Percentiles rank a stretch among this genome's conserved stretches.
These are phyloP conservation scores for Anthoscopus minutus DNA, from an alignment of 2,113 vertebrate species.

Conservation along the genomic window DNA sequence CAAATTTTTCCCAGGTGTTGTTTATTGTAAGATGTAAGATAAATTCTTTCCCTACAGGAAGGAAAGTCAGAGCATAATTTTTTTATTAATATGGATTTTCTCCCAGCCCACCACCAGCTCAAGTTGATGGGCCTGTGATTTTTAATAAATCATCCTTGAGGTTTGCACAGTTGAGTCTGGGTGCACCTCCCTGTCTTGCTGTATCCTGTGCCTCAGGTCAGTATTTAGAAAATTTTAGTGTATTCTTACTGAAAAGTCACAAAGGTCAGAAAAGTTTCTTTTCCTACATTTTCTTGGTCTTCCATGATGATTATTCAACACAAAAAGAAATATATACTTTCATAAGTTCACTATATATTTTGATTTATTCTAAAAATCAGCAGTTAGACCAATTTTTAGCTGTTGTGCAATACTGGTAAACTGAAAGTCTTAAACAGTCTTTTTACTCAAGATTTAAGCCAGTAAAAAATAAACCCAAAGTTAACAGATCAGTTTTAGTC, in stretches of 20 bases:
- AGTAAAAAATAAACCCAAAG: background rate
- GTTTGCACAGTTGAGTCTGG: background rate
- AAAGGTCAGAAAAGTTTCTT: background rate
- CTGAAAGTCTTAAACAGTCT: background rate
- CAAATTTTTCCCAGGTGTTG: background rate
- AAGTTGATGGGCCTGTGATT: too few species aligned
- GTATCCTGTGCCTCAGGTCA: background rate
- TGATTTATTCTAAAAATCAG: background rate
- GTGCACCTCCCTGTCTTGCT: background rate
- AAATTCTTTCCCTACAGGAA: background rate
- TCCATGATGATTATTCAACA: background rate
- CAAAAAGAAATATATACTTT: background rate
- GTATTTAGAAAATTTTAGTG: background rate
- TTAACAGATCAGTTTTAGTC: background rate
- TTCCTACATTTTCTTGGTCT: background rate
- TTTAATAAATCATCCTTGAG: background rate
- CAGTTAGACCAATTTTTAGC: background rate
- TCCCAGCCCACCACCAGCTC: background rate
- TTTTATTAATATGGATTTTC: background rate
- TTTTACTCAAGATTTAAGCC: background rate
- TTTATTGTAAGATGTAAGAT: background rate
- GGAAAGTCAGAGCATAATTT: background rate
- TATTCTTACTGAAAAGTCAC: background rate
- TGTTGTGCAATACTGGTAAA: background rate
- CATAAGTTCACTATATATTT: background rate